Evolutionary conservation across 2,113 vertebrate species (phyloP).

Genomic region (Corythornis cristatus): DNA sequence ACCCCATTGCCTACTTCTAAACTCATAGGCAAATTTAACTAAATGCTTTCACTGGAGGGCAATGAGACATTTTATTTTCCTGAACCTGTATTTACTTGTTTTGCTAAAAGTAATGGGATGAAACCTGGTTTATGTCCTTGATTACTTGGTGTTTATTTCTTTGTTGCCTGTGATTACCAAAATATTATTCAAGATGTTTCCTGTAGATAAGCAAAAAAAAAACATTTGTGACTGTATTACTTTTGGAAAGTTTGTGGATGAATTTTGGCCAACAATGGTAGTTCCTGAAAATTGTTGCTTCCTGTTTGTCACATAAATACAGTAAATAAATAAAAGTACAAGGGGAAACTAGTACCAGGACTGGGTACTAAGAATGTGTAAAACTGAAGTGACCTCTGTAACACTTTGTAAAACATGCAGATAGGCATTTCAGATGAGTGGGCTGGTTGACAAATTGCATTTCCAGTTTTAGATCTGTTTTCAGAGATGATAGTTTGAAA

Average conservation of each 20-base stretch:
- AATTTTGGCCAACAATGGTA: background rate
- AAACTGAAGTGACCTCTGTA: background rate
- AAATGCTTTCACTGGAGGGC: background rate
- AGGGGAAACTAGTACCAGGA: background rate
- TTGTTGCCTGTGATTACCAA: background rate
- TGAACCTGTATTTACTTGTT: background rate
- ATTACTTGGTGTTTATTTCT: background rate
- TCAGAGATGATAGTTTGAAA: background rate
- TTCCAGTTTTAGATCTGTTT: background rate
- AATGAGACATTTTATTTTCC: background rate
- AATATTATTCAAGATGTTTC: background rate
- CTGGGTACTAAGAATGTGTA: background rate
- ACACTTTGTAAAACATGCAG: background rate
- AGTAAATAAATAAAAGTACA: background rate
- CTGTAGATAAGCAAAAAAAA: background rate
- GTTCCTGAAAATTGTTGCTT: background rate
- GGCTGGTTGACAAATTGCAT: background rate
- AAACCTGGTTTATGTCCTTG: background rate
- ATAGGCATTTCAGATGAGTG: background rate
- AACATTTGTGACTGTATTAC: background rate
- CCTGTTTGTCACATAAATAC: background rate
- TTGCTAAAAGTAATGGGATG: background rate
- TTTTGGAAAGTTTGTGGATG: background rate
- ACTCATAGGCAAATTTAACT: background rate
- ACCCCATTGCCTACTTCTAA: background rate